A percentile compares a stretch with the other conserved stretches of the same genome.
Conservation (phyloP, 1,140 invertebrate genomes). For the Trichonephila clavipes region DNA sequence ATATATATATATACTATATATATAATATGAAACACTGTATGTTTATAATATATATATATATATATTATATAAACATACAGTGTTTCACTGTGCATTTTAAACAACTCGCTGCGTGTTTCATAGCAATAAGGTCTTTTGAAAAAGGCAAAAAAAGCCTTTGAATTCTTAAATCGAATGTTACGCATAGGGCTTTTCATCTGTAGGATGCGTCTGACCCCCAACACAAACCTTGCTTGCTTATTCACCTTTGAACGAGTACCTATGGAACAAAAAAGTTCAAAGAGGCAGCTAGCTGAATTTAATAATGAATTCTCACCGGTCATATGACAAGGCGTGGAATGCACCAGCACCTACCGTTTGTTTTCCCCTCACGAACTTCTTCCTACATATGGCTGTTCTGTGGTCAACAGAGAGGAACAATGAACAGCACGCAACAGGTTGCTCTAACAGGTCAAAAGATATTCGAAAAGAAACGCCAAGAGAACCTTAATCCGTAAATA, state of each 20-base stretch:
- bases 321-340: slow-evolving; percentile 39
- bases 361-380: neutral
- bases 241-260: neutral
- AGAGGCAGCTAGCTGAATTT: neutral
- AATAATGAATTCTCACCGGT: slow-evolving; percentile 41
- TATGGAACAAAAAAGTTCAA: slow-evolving; percentile 32
- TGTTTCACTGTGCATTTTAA: too few relatives aligned
- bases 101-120: neutral
- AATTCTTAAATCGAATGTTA: neutral
- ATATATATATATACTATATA: too few relatives aligned
- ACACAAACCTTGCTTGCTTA: neutral
- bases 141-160: neutral
- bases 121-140: neutral
- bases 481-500: slow-evolving; percentile 33
- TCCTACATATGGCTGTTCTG: neutral
- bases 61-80: too few relatives aligned
- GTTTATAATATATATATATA: too few relatives aligned
- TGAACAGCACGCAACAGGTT: slow-evolving; percentile 17
- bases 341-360: slow-evolving; percentile 11
- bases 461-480: slow-evolving; percentile 5
- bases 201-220: neutral
- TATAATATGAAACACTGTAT: too few relatives aligned
- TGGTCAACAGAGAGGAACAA: slow-evolving; percentile 26
- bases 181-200: neutral
- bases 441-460: slow-evolving; percentile 27